A percentile compares a stretch with the other conserved stretches of the same genome.
Conservation (phyloP, 2,888 invertebrate species). For the Oxystoma pomonae region DNA sequence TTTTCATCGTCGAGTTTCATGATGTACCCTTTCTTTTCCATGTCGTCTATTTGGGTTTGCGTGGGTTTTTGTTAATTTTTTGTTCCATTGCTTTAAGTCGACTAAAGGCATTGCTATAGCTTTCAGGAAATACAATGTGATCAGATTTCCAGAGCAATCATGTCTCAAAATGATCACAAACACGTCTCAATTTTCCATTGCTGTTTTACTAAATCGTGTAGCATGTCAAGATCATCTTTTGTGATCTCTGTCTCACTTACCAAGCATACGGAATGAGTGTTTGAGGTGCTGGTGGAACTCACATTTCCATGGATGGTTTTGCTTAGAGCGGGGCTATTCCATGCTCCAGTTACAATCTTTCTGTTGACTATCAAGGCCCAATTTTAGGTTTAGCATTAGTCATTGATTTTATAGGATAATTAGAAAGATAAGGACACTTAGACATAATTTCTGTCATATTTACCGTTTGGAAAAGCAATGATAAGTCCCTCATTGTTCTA, state of each 20-base stretch:
- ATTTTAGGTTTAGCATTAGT: neutral
- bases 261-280: neutral
- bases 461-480: neutral
- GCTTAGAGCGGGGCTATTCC: neutral
- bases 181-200: conserved; percentile 2
- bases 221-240: neutral
- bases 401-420: neutral
- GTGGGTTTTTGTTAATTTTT: neutral
- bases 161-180: conserved; percentile 11
- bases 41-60: neutral
- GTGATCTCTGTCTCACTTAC: neutral
- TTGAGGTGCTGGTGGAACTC: neutral
- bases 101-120: conserved; percentile 7
- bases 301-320: neutral
- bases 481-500: neutral
- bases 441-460: neutral
- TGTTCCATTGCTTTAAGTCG: conserved; percentile 6
- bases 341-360: neutral
- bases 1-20: neutral
- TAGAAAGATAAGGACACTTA: neutral
- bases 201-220: neutral
- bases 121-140: conserved; percentile 15
- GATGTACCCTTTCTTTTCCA: neutral
- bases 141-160: conserved; percentile 12
- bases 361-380: neutral